Evolutionary conservation across 2,888 invertebrate genomes (phyloP), one percentile per base, ranked within the genome.

Genomic region (Morpho achilles): DNA sequence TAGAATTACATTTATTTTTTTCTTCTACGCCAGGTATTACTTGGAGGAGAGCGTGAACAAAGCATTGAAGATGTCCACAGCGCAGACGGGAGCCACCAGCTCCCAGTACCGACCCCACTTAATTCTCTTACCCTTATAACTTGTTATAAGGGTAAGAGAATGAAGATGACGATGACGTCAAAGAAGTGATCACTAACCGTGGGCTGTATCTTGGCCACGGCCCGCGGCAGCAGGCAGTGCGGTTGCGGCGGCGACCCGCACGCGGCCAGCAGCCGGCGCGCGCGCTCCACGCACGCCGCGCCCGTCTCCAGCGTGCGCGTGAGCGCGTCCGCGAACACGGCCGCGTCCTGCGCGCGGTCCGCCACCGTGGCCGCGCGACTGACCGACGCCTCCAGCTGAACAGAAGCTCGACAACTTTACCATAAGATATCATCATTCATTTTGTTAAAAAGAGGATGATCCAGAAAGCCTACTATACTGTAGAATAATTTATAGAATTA

Each of bases 11-110:
- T 32, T 3, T 32, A 32, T 32, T 32, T 32, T 32, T 2, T 32
- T 2, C 32, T 32, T 32, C 32, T 3, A 32, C 32, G 4, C 3
- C 58, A 93, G 93, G 76, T 99, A 96, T 82, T 99, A 98, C 80
- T 94, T 99, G 93, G 96, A 97, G 68, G 98, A 99, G 83, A 98
- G 97, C 73, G 96, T 99, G 0, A 93, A 94, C 50, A 99, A 99
- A 85, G 99, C 98, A 1, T 92, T 97, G 53, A 93, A 93, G 59
- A 91, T 97, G 92, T 97, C 97, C 72, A 86, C 92, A 0, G 90
- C 94, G 39, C 95, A 96, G 68, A 84, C 92, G n/a, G 94, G 94
- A 5, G 93, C 93, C 60, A 93, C 94, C 67, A 95, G 95, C 1
- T 98, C 98, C 3, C n/a, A n/a, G n/a, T n/a, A n/a, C n/a, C n/a